Base-by-base conservation (phyloP, 2,113 vertebrate species). In the Penelope pileata region DNA sequence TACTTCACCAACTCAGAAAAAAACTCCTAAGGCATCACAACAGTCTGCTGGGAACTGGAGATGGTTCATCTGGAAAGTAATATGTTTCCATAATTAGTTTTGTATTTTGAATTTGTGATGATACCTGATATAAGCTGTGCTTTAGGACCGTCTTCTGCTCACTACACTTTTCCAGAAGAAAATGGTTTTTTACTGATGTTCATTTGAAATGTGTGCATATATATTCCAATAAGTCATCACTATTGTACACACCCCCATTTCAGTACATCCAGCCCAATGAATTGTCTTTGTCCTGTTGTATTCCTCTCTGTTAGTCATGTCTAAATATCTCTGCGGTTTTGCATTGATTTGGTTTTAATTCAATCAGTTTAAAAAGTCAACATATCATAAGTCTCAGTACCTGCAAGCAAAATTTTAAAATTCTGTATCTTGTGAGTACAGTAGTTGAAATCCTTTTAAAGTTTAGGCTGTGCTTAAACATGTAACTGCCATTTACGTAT, bases 371-470 rank as follows among this genome's bases (percentile, higher is more conserved):
- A 76, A 73, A 73, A 83, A 54, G 27, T 72, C 13, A 34, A 2
- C 0, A 0, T 70, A 26, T 51, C 7, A 1, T 48, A 34, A 54
- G 18, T 73, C 34, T 66, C 36, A 54, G 13, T 15, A 19, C 16
- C 34, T 48, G 22, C 18, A 60, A 50, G 3, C 85, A 83, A 72
- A 40, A 0, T 0, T 77, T 81, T 67, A 59, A 15, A 86, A 74
- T 83, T 67, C 5, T 85, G 11, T 17, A 78, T 47, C 56, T 48
- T 43, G 22, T 60, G 59, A 42, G 11, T 56, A 48, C 18, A 43
- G 21, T 34, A 53, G 16, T 43, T 53, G 47, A 83, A 93, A 78
- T 72, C 48, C 48, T 94, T 82, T 86, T 3, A 6, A 72, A 51
- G 16, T 62, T 51, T 67, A 26, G 5, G 38, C 85, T 83, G 5